Percentiles rank a stretch among this genome's conserved stretches.
Conservation (phyloP, 2,113 vertebrate genomes). For the Addax nasomaculatus region DNA sequence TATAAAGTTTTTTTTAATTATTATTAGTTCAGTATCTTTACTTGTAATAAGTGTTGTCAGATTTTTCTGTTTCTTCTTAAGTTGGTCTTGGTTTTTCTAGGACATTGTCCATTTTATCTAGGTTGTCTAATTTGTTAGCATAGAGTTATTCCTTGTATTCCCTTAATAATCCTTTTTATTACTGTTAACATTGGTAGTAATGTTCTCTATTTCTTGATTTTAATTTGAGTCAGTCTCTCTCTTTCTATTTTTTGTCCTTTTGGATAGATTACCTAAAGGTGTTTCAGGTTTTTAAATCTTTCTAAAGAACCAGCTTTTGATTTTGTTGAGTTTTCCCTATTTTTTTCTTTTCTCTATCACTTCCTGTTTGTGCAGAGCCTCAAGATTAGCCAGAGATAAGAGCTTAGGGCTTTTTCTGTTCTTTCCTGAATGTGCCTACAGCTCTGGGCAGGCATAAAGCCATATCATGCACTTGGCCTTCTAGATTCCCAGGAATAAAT, state of each 20-base stretch:
- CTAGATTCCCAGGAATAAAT: not conserved
- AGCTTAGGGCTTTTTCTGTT: not conserved
- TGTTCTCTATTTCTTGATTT: not conserved
- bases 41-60: not conserved
- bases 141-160: not conserved
- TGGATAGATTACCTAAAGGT: not conserved
- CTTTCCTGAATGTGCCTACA: not conserved
- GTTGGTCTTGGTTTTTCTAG: not conserved
- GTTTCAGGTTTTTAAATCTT: not conserved
- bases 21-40: not conserved
- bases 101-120: not conserved
- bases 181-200: not conserved
- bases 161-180: conserved; percentile 12
- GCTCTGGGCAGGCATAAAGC: not conserved
- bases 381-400: not conserved
- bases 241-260: not conserved
- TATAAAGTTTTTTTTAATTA: not conserved
- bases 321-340: not conserved
- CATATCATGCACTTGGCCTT: not conserved
- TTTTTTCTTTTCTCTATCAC: not conserved
- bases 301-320: not conserved
- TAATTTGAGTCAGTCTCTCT: not conserved
- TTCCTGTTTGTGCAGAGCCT: not conserved
- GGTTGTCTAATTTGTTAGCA: not conserved
- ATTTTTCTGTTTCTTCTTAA: not conserved